Evolutionary conservation across 2,113 vertebrate species (phyloP).

Genomic region (Menidia beryllina): DNA sequence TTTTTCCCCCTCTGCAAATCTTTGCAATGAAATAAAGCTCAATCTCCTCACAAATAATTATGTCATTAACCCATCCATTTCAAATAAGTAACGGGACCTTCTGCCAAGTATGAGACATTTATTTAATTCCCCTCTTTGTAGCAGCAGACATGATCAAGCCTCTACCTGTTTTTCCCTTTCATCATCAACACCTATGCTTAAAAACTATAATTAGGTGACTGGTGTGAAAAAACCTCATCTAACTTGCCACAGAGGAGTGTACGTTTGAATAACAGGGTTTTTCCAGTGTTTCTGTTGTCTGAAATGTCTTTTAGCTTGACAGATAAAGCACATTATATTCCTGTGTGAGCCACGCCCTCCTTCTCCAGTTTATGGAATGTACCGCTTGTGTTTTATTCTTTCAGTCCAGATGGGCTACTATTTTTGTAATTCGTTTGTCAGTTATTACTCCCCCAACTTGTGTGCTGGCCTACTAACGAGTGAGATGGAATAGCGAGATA

Average conservation of each 20-base stretch:
- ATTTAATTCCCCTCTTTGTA: slow-evolving; percentile 48
- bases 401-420: slow-evolving; percentile 37
- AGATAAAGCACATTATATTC: slow-evolving; percentile 20
- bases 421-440: slow-evolving; percentile 39
- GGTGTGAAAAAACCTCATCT: slow-evolving; percentile 41
- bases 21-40: slow-evolving; percentile 4
- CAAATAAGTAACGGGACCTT: slow-evolving; percentile 26
- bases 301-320: slow-evolving; percentile 15
- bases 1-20: slow-evolving; percentile 26
- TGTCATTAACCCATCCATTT: slow-evolving; percentile 46
- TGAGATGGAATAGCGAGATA: slow-evolving; percentile 30
- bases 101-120: slow-evolving; percentile 51
- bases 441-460: slow-evolving; percentile 39
- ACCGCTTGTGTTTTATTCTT: slow-evolving; percentile 15
- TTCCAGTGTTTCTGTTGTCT: slow-evolving; percentile 10
- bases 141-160: slow-evolving; percentile 43
- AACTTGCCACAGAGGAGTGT: slow-evolving; percentile 19
- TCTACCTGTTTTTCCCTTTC: slow-evolving; percentile 40
- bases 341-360: slow-evolving; percentile 55
- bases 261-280: slow-evolving; percentile 51
- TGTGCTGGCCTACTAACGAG: slow-evolving; percentile 1
- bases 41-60: slow-evolving; percentile 54
- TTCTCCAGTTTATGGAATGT: slow-evolving; percentile 40
- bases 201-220: slow-evolving; percentile 58
- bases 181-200: slow-evolving; percentile 20